A percentile compares a stretch with the other conserved stretches of the same genome.
Evolutionary conservation across 1,140 invertebrate species (phyloP).

Genomic region (Drosophila saltans): DNA sequence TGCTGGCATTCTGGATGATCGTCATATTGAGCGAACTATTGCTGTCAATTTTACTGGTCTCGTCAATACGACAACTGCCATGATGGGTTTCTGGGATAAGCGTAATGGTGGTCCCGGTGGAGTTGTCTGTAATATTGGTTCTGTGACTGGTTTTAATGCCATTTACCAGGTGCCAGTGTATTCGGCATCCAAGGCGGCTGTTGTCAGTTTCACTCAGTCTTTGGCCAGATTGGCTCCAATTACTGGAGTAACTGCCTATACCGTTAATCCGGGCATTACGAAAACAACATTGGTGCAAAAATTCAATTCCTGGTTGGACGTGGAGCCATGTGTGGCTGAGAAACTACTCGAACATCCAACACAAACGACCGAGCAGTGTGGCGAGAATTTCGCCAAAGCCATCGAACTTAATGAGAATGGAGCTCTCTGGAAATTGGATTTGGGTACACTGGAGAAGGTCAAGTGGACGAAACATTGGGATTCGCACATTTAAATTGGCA

Average conservation of each 20-base stretch:
- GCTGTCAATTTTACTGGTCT: conserved; percentile 68
- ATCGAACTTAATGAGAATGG: conserved; percentile 67
- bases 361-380: conserved; percentile 36
- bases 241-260: conserved; percentile 65
- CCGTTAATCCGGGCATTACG: conserved; percentile 70
- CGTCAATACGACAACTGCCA: conserved; percentile 36
- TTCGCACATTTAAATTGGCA: conserved; percentile 54
- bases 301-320: conserved; percentile 72
- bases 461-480: conserved; percentile 69
- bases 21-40: conserved; percentile 56
- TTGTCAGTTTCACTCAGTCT: conserved; percentile 83
- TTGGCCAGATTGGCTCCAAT: conserved; percentile 66
- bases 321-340: conserved; percentile 64
- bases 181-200: conserved; percentile 83
- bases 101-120: conserved; percentile 86
- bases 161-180: conserved; percentile 82
- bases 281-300: conserved; percentile 59
- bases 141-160: conserved; percentile 47
- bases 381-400: conserved; percentile 68
- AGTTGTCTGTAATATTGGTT: conserved; percentile 87
- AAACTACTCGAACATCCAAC: conserved; percentile 12
- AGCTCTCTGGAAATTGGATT: conserved; percentile 30
- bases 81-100: conserved; percentile 84
- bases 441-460: conserved; percentile 55
- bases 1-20: conserved; percentile 59